Base-by-base conservation (phyloP, 2,797 vertebrate species). In the Apodemus agrarius region DNA sequence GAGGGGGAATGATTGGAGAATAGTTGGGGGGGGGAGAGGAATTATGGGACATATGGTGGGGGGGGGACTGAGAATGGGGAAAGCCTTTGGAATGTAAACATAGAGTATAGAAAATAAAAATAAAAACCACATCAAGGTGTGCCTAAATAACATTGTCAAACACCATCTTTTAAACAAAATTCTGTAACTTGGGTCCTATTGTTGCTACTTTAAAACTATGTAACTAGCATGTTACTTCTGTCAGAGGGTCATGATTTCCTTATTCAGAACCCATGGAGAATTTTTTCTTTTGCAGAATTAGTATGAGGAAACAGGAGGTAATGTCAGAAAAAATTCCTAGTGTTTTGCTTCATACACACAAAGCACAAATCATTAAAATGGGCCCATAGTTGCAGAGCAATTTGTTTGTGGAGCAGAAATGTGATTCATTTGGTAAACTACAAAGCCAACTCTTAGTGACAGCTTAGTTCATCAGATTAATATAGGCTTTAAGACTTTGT, bases 361-460 rank as follows among this genome's bases (percentile, higher is more conserved):
- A 97, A 90, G 34, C 24, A 54, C 37, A 96, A 31, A 2, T 34
- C 9, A 57, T 87, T 96, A 84, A 93, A 61, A 81, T 94, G 65
- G 72, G 11, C 24, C 46, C 5, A 40, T 52, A 78, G 46, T 80
- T 5, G 49, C 89, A 63, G 22, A 6, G 2, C 91, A 43, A 80
- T 80, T 91, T 76, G 29, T 24, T 21, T 90, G 46, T 19, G 17
- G 16, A 95, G 34, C 75, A 96, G 59, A 94, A 91, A 90, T 88
- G 14, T 63, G 72, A 11, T 86, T 92, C 49, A 94, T 91, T 93
- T 19, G 22, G 12, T 76, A 89, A 89, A 86, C 90, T n/a, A 78
- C 22, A 83, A 90, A 74, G 8, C 12, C 75, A 31, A 16, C 84
- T 14, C 29, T 88, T 17, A 24, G 7, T 88, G 34, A 19, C 72